phyloP scores from a whole-genome alignment of 2,888 invertebrate genomes.

The Cyclophora punctaria region DNA sequence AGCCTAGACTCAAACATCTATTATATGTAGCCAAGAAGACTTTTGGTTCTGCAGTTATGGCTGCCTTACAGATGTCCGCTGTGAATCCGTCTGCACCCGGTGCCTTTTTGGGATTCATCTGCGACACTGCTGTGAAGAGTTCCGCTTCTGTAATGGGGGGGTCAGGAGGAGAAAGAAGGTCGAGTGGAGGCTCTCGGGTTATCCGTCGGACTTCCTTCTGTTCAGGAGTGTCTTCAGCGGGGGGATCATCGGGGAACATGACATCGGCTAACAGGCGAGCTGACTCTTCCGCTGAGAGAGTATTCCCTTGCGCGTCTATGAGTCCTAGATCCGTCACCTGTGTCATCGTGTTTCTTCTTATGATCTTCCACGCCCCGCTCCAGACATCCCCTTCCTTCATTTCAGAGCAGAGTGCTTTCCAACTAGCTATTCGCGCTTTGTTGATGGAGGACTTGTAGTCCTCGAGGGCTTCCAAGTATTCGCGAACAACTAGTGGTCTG shows the following conservation, averaged over 20 bases:
- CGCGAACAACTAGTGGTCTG: neutral
- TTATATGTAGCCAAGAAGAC: neutral
- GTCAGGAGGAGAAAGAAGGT: neutral
- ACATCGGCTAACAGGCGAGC: neutral
- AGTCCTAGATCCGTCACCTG: constrained; percentile 3
- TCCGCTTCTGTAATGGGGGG: constrained; percentile 10
- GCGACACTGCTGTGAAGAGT: neutral
- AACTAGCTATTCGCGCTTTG: neutral
- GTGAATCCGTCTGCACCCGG: constrained; percentile 6
- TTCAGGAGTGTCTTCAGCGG: constrained; percentile 1
- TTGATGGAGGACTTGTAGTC: neutral
- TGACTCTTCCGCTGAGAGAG: neutral
- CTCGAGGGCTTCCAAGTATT: neutral
- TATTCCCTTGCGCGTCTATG: neutral
- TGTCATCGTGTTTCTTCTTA: neutral
- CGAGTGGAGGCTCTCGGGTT: neutral
- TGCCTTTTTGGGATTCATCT: constrained; percentile 8
- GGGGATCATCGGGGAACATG: neutral
- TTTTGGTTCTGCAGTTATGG: neutral
- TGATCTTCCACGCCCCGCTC: constrained; percentile 4
- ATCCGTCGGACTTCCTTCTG: neutral
- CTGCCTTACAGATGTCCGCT: constrained; percentile 1
- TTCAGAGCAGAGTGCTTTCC: constrained; percentile 7
- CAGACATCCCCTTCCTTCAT: constrained; percentile 3
- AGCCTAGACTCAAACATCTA: neutral